Percentiles rank a stretch among this genome's conserved stretches.
These are phyloP conservation scores for Microtus richardsoni DNA, from an alignment of 2,113 vertebrate genomes.

Conservation along the genomic window DNA sequence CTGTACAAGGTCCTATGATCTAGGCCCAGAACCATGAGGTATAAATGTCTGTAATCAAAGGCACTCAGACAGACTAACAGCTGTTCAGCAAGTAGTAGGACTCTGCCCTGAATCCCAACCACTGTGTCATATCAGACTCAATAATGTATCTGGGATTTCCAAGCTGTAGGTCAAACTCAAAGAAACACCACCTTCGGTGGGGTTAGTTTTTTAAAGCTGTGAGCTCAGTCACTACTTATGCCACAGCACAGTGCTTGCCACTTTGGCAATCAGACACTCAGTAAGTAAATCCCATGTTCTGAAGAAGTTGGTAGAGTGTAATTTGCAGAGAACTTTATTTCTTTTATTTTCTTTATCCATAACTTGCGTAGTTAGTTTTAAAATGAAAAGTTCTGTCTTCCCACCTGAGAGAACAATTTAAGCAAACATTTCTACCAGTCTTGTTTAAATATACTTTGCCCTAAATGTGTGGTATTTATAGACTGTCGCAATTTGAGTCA, in stretches of 20 bases:
- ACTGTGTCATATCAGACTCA: not conserved
- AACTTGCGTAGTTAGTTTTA: not conserved
- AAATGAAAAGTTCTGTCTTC: conserved; percentile 20
- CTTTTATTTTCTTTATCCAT: not conserved
- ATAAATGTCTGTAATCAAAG: not conserved
- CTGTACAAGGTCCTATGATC: not conserved
- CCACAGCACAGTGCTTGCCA: not conserved
- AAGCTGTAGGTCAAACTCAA: not conserved
- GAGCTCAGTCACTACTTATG: not conserved
- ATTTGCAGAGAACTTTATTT: not conserved
- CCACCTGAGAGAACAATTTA: conserved; percentile 43
- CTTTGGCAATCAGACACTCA: not conserved
- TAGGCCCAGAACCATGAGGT: not conserved
- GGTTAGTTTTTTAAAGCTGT: not conserved
- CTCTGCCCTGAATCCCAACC: not conserved
- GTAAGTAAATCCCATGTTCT: not conserved
- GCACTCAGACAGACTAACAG: not conserved
- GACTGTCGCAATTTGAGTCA: conserved; percentile 56
- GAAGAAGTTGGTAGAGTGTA: not conserved
- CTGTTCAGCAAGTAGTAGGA: not conserved
- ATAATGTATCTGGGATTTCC: not conserved
- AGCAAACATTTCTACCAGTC: conserved; percentile 61
- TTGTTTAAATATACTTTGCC: conserved; percentile 62
- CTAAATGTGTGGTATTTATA: conserved; percentile 64
- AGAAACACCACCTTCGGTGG: not conserved